These are phyloP conservation scores for Phyto melanocephala DNA, from an alignment of 2,888 invertebrate genomes.

Conservation along the genomic window DNA sequence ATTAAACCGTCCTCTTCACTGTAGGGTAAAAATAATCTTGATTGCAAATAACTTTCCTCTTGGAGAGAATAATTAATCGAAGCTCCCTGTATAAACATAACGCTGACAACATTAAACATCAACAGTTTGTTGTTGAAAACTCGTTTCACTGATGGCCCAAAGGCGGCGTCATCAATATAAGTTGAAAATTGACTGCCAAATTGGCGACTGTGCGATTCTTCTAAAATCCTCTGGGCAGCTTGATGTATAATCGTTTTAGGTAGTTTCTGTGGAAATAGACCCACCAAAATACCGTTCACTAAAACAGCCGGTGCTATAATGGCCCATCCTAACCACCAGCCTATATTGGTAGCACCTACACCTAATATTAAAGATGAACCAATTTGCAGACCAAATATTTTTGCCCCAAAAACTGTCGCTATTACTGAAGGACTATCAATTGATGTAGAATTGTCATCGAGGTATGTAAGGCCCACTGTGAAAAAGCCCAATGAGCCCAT, in stretches of 20 bases:
- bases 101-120: conserved; percentile 80
- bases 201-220: conserved; percentile 71
- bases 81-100: conserved; percentile 80
- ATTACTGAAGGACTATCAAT: conserved; percentile 80
- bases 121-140: conserved; percentile 81
- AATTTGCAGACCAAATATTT: conserved; percentile 76
- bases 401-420: conserved; percentile 75
- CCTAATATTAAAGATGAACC: conserved; percentile 77
- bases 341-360: conserved; percentile 70
- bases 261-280: conserved; percentile 81
- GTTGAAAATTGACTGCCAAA: conserved; percentile 74
- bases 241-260: conserved; percentile 80
- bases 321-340: conserved; percentile 81
- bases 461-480: conserved; percentile 81
- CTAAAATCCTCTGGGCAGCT: conserved; percentile 81
- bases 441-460: conserved; percentile 82
- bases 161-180: conserved; percentile 77
- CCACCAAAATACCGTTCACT: conserved; percentile 79
- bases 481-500: conserved; percentile 80
- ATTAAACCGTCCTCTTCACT: conserved; percentile 79
- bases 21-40: conserved; percentile 81
- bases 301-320: conserved; percentile 79
- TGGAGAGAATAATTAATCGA: conserved; percentile 80
- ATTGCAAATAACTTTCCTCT: conserved; percentile 81
- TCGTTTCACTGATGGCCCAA: conserved; percentile 79